phyloP scores from a whole-genome alignment of 2,797 vertebrate genomes.

The Prunella strophiata region DNA sequence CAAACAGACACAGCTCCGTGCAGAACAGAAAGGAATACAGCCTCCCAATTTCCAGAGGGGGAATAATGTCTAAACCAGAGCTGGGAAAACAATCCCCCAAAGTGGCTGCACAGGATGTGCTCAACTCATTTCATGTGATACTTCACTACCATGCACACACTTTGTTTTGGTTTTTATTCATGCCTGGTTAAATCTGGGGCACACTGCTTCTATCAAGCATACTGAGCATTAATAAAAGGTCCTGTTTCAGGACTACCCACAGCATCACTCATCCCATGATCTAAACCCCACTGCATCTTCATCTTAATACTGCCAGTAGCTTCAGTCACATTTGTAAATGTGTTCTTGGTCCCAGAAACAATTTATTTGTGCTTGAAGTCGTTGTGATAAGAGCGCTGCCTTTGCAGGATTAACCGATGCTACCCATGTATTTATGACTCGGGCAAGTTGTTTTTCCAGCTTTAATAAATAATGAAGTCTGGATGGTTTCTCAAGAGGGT shows the following conservation, averaged over 20 bases:
- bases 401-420: not conserved
- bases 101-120: not conserved
- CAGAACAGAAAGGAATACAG: not conserved
- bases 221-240: not conserved
- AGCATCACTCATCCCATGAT: not conserved
- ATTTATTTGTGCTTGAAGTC: slow-evolving; percentile 44
- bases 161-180: not conserved
- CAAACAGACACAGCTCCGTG: not conserved
- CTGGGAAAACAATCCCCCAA: not conserved
- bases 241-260: not conserved
- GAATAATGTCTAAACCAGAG: not conserved
- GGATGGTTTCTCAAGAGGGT: slow-evolving; percentile 6
- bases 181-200: not conserved
- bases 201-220: not conserved
- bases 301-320: not conserved
- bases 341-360: slow-evolving; percentile 26
- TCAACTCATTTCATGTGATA: not conserved
- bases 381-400: not conserved
- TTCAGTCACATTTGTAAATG: slow-evolving; percentile 53
- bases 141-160: fast-evolving
- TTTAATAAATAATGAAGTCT: slow-evolving; percentile 52
- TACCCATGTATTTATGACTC: slow-evolving; percentile 22
- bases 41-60: not conserved
- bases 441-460: not conserved
- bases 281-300: not conserved